Evolutionary conservation across 2,797 vertebrate genomes (phyloP), one percentile per base, ranked within the genome.

Genomic region (Coracias cyanogaster): DNA sequence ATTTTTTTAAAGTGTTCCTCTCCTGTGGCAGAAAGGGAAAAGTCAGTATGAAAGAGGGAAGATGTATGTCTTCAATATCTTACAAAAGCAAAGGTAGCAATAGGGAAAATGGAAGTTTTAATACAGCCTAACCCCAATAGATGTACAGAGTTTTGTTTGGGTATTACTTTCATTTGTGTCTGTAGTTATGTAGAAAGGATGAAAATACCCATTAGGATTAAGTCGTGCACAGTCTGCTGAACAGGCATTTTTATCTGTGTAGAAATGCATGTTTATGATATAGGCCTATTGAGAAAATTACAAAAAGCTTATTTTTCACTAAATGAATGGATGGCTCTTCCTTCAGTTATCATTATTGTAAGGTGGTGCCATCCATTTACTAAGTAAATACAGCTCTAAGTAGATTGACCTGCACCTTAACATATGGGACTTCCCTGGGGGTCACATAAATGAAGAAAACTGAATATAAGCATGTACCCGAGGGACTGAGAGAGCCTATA

Each of bases 381-480:
- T 74, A 76, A 72, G 46, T 76, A 82, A 79, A 45, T 69, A 79
- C 11, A 78, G 10, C 51, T 86, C 11, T 66, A 31, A 76, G 62
- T 82, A 90, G 93, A 86, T 37, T 89, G 73, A 86, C 31, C 39
- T 82, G 35, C 60, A 48, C 35, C 89, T 91, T 91, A 83, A 82
- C 35, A 52, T 48, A 41, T 41, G 35, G 29, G 22, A 70, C 11
- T 19, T 84, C 55, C 71, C 86, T 73, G n/a, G 61, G 41, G 28
- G 51, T 94, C 73, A 66, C 54, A 45, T 81, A 55, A 91, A 72
- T 12, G 25, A 82, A 84, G 39, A 66, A 81, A 89, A 51, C 20
- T 66, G 25, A 61, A 49, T 39, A 90, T 55, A 12, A 69, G 10
- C 45, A 35, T 10, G 10, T 65, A 37, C 62, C 24, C 3, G 0